Evolutionary conservation across 2,797 vertebrate genomes (phyloP).

Genomic region (Chaenodraco wilsoni): DNA sequence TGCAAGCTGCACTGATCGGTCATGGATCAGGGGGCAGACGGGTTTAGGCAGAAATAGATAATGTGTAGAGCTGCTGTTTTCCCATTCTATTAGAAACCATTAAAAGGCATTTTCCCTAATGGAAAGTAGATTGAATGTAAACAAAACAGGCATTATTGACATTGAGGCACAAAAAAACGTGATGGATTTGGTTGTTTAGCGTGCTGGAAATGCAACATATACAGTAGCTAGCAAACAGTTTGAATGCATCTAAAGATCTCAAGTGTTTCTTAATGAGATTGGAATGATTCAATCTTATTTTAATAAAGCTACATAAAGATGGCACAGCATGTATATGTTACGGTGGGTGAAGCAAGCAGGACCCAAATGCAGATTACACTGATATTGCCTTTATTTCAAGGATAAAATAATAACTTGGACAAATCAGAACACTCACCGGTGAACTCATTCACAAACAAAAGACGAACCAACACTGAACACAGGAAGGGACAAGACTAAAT

Average conservation of each 20-base stretch:
- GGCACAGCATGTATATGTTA: not conserved
- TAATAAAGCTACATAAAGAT: constrained; percentile 1
- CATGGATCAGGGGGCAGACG: constrained; percentile 73
- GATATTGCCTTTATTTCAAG: too few relatives aligned
- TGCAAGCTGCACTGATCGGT: constrained; percentile 75
- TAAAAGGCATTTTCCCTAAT: constrained; percentile 69
- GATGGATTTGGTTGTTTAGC: constrained; percentile 16
- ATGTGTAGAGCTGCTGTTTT: constrained; percentile 58
- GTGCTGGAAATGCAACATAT: not conserved
- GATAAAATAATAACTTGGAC: too few relatives aligned
- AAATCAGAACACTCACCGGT: too few relatives aligned
- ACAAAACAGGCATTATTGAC: constrained; percentile 52
- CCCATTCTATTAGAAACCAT: constrained; percentile 71
- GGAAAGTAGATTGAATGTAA: constrained; percentile 61
- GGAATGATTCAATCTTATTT: not conserved
- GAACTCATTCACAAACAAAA: too few relatives aligned
- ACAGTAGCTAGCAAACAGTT: not conserved
- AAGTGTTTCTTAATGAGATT: constrained; percentile 12
- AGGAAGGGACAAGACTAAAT: too few relatives aligned
- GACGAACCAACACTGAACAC: too few relatives aligned
- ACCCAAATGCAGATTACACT: too few relatives aligned
- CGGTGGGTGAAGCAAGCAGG: too few relatives aligned
- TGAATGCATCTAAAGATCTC: not conserved
- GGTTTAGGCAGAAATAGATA: constrained; percentile 76
- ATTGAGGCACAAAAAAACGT: constrained; percentile 15